phyloP scores from a whole-genome alignment of 2,113 vertebrate species.

The Heptranchias perlo region DNA sequence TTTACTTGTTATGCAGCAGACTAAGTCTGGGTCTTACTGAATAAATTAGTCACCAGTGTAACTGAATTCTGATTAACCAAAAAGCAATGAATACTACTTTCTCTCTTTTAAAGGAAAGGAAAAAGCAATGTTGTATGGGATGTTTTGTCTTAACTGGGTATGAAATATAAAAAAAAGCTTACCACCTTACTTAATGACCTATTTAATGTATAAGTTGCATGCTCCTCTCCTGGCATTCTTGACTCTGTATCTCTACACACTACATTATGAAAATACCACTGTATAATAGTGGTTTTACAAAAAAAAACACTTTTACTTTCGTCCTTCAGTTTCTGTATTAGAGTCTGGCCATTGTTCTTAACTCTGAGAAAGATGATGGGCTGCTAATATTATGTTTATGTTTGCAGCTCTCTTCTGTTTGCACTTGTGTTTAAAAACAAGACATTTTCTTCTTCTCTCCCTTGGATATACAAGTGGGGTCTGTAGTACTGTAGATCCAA shows the following conservation, averaged over 20 bases:
- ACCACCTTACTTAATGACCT: not conserved
- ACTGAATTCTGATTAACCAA: not conserved
- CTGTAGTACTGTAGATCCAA: not conserved
- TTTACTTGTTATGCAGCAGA: not conserved
- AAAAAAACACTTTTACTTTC: not conserved
- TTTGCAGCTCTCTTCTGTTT: not conserved
- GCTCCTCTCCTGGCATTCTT: not conserved
- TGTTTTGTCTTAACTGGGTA: not conserved
- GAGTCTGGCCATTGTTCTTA: not conserved
- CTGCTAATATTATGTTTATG: not conserved
- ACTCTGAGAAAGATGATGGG: not conserved
- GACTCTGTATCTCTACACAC: constrained; percentile 18
- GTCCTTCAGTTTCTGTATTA: not conserved
- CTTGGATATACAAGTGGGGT: not conserved
- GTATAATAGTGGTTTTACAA: not conserved
- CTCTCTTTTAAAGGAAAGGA: constrained; percentile 6
- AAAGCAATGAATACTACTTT: not conserved
- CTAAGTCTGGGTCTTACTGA: constrained; percentile 4
- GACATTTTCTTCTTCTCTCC: not conserved
- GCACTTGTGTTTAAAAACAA: not conserved
- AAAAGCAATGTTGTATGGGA: not conserved
- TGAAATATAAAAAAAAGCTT: not conserved
- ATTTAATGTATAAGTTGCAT: not conserved
- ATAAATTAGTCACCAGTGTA: constrained; percentile 18
- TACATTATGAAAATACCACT: not conserved